These are phyloP conservation scores for Polypedilum pembai DNA, from an alignment of 1,140 invertebrate species.

Conservation along the genomic window DNA sequence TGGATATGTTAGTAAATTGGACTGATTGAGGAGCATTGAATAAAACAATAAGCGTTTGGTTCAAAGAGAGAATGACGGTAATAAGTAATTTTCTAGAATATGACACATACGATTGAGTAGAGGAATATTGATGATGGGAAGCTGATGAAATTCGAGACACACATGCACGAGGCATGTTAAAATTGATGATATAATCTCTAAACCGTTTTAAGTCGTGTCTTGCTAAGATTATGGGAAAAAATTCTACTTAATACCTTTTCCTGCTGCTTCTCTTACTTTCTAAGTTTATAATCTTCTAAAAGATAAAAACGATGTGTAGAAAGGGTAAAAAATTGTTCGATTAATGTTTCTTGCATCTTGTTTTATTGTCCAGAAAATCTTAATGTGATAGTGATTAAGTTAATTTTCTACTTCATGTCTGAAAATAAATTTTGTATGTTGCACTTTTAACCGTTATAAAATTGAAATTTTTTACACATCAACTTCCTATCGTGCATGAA, in stretches of 20 bases:
- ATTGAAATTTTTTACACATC: too few relatives aligned
- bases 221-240: constrained; percentile 4
- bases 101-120: too few relatives aligned
- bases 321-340: too few relatives aligned
- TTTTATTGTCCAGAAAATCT: too few relatives aligned
- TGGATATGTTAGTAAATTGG: not conserved
- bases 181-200: not conserved
- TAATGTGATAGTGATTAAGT: too few relatives aligned
- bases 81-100: not conserved
- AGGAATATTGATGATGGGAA: not conserved
- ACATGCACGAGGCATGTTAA: not conserved
- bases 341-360: too few relatives aligned
- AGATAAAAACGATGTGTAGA: too few relatives aligned
- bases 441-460: too few relatives aligned
- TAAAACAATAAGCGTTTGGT: not conserved
- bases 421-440: too few relatives aligned
- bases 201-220: constrained; percentile 5
- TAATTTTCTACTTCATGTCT: too few relatives aligned
- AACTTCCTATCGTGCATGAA: too few relatives aligned
- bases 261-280: not conserved
- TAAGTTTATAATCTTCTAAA: too few relatives aligned
- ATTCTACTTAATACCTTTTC: not conserved
- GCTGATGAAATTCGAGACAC: not conserved
- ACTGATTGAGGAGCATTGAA: not conserved
- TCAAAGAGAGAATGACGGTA: not conserved